Percentiles rank a stretch among this genome's conserved stretches.
Conservation (phyloP, 2,113 vertebrate genomes). For the Perognathus longimembris region DNA sequence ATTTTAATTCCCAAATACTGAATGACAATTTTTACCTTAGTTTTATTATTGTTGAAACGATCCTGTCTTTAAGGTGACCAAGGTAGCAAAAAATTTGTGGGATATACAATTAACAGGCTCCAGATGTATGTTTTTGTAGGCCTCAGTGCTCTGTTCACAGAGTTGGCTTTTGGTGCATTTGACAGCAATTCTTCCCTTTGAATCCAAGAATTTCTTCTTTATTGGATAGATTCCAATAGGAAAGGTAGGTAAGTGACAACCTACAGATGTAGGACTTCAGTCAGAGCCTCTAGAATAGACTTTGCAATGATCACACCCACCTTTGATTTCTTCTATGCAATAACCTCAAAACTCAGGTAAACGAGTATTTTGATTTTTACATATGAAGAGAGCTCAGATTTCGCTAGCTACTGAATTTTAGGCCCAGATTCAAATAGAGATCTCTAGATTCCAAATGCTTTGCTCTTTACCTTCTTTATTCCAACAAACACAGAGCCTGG, state of each 20-base stretch:
- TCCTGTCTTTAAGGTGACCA: not conserved
- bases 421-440: not conserved
- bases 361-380: not conserved
- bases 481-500: not conserved
- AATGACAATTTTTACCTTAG: not conserved
- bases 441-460: not conserved
- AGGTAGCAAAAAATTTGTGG: not conserved
- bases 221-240: not conserved
- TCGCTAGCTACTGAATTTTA: not conserved
- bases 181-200: not conserved
- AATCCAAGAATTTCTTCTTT: not conserved
- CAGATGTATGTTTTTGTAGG: not conserved
- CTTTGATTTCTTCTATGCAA: not conserved
- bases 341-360: slow-evolving; percentile 2
- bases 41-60: not conserved
- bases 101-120: not conserved
- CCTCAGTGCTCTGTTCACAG: not conserved
- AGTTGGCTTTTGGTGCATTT: not conserved
- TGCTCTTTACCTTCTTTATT: not conserved
- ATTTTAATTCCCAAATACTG: not conserved
- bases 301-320: not conserved
- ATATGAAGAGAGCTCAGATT: not conserved
- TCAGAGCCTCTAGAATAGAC: not conserved
- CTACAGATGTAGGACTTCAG: not conserved
- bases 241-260: not conserved